These are phyloP conservation scores for Drosophila lowei DNA, from an alignment of 1,140 invertebrate genomes.

Conservation along the genomic window DNA sequence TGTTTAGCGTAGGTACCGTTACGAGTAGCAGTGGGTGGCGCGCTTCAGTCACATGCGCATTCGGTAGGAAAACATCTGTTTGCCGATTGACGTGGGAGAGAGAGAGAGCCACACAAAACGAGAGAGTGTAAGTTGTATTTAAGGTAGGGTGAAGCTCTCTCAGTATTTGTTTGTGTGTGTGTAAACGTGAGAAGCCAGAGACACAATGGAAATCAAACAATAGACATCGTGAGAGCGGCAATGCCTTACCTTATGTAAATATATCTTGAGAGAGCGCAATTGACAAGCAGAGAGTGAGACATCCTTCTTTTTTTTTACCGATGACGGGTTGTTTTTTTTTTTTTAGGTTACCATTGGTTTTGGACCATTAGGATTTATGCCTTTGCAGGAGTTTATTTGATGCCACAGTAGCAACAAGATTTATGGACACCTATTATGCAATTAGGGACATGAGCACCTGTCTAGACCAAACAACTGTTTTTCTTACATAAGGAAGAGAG, in stretches of 20 bases:
- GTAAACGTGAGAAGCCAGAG: too few relatives aligned
- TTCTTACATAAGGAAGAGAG: conserved; percentile 8
- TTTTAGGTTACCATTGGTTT: not conserved
- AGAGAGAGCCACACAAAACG: conserved; percentile 18
- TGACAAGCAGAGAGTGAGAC: conserved; percentile 2
- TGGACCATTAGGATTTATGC: conserved; percentile 12
- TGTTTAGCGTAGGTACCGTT: conserved; percentile 66
- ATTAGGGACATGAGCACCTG: conserved; percentile 2
- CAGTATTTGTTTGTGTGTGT: too few relatives aligned
- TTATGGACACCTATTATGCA: conserved; percentile 20
- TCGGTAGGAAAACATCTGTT: conserved; percentile 65
- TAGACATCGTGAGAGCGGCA: too few relatives aligned
- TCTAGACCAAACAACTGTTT: not conserved
- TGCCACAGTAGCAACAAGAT: too few relatives aligned
- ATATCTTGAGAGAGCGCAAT: too few relatives aligned
- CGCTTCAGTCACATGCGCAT: conserved; percentile 60
- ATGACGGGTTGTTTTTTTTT: conserved; percentile 33
- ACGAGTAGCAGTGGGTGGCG: conserved; percentile 20
- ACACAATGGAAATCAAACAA: too few relatives aligned
- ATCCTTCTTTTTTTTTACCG: conserved; percentile 24
- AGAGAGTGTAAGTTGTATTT: not conserved
- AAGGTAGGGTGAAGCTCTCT: too few relatives aligned
- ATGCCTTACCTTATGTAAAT: too few relatives aligned
- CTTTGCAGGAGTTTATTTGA: conserved; percentile 9
- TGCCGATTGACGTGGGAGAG: conserved; percentile 55